These are phyloP conservation scores for Aradophagus sp. DNA, from an alignment of 1,140 invertebrate genomes.

Conservation along the genomic window DNA sequence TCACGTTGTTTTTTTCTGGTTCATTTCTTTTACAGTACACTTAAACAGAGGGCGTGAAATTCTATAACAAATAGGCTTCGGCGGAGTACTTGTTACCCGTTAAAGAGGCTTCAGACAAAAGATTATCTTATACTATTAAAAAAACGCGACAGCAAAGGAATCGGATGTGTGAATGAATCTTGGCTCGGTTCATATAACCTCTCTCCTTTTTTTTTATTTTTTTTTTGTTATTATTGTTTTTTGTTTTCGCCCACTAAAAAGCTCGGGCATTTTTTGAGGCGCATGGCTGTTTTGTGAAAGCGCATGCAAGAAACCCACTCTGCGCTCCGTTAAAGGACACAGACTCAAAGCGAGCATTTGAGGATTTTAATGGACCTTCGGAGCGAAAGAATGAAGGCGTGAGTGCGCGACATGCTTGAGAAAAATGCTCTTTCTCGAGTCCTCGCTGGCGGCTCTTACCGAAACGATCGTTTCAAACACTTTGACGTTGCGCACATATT, in stretches of 20 bases:
- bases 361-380: constrained; percentile 55
- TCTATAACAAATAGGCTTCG: too few relatives aligned
- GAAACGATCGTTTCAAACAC: constrained; percentile 52
- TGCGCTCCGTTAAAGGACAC: constrained; percentile 40
- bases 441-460: constrained; percentile 37
- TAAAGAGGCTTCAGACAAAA: too few relatives aligned
- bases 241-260: too few relatives aligned
- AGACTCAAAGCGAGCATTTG: constrained; percentile 49
- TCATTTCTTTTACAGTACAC: too few relatives aligned
- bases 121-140: too few relatives aligned
- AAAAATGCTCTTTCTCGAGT: constrained; percentile 50
- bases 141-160: constrained; percentile 28
- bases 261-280: constrained; percentile 36
- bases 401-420: constrained; percentile 53
- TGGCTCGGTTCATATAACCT: constrained; percentile 42
- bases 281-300: constrained; percentile 48
- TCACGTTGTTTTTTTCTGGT: too few relatives aligned
- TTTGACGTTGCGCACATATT: constrained; percentile 41
- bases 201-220: constrained; percentile 30
- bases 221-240: too few relatives aligned
- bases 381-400: constrained; percentile 48
- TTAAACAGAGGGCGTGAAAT: too few relatives aligned
- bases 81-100: too few relatives aligned
- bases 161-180: constrained; percentile 42
- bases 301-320: constrained; percentile 41